phyloP scores from a whole-genome alignment of 2,888 invertebrate species.

The Melanophora roralis region DNA sequence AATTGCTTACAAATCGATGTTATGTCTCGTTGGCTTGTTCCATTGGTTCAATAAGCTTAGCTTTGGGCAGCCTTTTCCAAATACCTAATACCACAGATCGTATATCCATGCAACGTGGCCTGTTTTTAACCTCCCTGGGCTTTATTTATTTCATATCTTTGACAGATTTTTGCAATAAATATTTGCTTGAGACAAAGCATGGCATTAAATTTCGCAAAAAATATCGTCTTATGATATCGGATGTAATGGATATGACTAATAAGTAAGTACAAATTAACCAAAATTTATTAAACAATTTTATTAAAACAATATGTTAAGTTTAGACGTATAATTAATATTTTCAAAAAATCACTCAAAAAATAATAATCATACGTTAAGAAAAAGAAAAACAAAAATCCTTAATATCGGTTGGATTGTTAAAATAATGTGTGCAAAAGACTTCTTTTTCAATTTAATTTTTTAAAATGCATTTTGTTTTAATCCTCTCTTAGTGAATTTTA shows the following conservation, averaged over 20 bases:
- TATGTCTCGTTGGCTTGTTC: slow-evolving; percentile 76
- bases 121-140: slow-evolving; percentile 81
- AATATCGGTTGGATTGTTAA: background rate
- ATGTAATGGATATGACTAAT: slow-evolving; percentile 85
- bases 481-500: background rate
- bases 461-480: background rate
- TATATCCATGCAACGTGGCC: slow-evolving; percentile 81
- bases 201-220: slow-evolving; percentile 81
- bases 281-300: background rate
- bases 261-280: slow-evolving; percentile 79
- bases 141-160: slow-evolving; percentile 83
- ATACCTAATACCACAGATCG: slow-evolving; percentile 78
- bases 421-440: no score
- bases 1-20: slow-evolving; percentile 69
- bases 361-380: background rate
- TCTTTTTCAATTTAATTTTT: background rate
- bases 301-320: background rate
- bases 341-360: background rate
- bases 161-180: slow-evolving; percentile 82
- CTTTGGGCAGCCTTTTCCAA: slow-evolving; percentile 75
- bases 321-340: background rate
- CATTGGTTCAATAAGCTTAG: slow-evolving; percentile 76
- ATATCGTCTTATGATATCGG: slow-evolving; percentile 82
- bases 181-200: slow-evolving; percentile 80
- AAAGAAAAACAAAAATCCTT: background rate